Conservation (phyloP, 2,888 invertebrate species). For the Drosophila vallismaia region DNA sequence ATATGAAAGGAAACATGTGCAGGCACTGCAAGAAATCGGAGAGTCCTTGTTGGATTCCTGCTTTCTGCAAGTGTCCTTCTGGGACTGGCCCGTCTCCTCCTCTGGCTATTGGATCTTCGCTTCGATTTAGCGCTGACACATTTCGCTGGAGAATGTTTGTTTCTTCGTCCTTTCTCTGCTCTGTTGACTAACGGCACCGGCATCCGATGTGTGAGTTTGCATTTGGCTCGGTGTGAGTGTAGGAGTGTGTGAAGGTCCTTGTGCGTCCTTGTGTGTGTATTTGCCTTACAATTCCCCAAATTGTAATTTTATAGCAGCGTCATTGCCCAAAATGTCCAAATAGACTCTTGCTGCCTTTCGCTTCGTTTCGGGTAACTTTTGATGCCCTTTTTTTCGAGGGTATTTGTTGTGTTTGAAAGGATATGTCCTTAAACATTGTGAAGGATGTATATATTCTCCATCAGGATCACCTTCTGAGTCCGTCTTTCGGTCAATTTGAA, state of each 20-base stretch:
- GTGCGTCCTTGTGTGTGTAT: conserved; percentile 49
- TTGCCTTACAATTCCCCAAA: conserved; percentile 76
- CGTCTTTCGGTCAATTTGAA: too few relatives aligned
- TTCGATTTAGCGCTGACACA: conserved; percentile 77
- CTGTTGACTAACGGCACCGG: conserved; percentile 60
- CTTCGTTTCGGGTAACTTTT: conserved; percentile 47
- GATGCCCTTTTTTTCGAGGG: too few relatives aligned
- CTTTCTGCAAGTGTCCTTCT: background rate
- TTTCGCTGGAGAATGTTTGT: conserved; percentile 54
- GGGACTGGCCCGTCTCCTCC: conserved; percentile 11
- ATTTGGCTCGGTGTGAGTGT: conserved; percentile 11
- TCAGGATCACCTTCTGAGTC: too few relatives aligned
- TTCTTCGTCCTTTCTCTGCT: conserved; percentile 17
- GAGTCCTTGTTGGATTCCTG: background rate
- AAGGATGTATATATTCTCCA: too few relatives aligned
- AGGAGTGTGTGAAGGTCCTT: conserved; percentile 14
- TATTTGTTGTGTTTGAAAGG: too few relatives aligned
- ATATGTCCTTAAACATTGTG: too few relatives aligned
- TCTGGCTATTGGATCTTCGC: conserved; percentile 55
- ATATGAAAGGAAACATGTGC: conserved; percentile 5
- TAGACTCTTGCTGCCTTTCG: conserved; percentile 63
- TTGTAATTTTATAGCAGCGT: conserved; percentile 78
- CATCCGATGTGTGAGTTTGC: conserved; percentile 26
- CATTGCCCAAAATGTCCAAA: conserved; percentile 76
- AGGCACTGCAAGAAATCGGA: conserved; percentile 4